These are phyloP conservation scores for Aplysia californica DNA, from an alignment of 1,140 invertebrate species.

Conservation along the genomic window DNA sequence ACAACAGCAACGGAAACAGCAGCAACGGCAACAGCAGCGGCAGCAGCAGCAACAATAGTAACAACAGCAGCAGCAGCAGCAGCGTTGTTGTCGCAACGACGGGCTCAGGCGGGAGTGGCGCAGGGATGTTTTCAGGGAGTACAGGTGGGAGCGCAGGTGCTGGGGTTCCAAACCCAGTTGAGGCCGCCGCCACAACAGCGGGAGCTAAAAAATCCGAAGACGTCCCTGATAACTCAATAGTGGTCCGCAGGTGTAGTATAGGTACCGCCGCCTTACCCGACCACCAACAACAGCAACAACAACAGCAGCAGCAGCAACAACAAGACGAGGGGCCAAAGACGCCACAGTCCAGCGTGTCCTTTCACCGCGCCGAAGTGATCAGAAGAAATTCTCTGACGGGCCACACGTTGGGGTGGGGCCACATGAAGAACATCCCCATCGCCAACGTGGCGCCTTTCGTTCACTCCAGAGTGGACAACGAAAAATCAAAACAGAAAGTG, in stretches of 20 bases:
- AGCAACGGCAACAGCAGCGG: neutral
- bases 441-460: slow-evolving; percentile 58
- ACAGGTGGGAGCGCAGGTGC: too few species aligned
- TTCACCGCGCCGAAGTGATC: slow-evolving; percentile 24
- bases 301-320: neutral
- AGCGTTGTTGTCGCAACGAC: neutral
- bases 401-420: slow-evolving; percentile 24
- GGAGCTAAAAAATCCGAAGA: neutral
- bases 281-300: neutral
- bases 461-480: slow-evolving; percentile 35
- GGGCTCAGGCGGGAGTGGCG: too few species aligned
- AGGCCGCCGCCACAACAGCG: slow-evolving; percentile 12
- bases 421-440: slow-evolving; percentile 55
- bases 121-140: too few species aligned
- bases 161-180: too few species aligned
- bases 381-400: slow-evolving; percentile 27
- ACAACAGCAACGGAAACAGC: slow-evolving; percentile 15
- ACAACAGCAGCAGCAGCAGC: neutral
- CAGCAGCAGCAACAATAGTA: neutral
- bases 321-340: neutral
- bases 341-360: neutral
- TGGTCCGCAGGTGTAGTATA: slow-evolving; percentile 17
- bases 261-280: neutral
- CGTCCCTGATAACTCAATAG: neutral
- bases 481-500: slow-evolving; percentile 12